Base-by-base conservation (phyloP, 2,797 vertebrate genomes). In the Rhinatrema bivittatum region DNA sequence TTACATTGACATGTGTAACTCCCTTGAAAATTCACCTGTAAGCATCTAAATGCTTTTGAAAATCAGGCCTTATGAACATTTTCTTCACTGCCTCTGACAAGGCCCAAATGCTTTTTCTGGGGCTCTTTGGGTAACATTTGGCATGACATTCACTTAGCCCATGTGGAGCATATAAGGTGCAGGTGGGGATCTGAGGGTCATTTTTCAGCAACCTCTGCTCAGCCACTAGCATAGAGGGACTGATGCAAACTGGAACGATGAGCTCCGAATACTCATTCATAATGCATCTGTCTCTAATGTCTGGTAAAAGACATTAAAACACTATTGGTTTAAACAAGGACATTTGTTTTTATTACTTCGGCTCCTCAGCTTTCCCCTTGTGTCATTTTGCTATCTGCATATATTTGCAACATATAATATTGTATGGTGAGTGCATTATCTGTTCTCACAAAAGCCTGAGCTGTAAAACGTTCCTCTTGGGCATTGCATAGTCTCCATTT, bases 241-340 rank as follows among this genome's bases (percentile, higher is more conserved):
- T n/a, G n/a, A n/a, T n/a, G 7, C 34, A 59, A 52, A 32, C 32
- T 12, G 38, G 28, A 25, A 36, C 30, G 49, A 36, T 30, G n/a
- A n/a, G 32, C 22, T 42, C 33, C 42, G 26, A 40, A 16, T 37
- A 17, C 10, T 44, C 54, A 51, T 47, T 54, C 58, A 57, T 56
- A 65, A 52, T 47, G 29, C 3, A 47, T 50, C 14, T 18, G 26
- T 20, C 9, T 19, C 20, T 34, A 40, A 17, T 26, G 16, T 28
- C 12, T 60, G 24, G 36, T 54, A 49, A 53, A 52, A 54, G 5
- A 29, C n/a, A 37, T 4, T 6, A 15, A 32, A 34, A 31, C 3
- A 32, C 2, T 42, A 35, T 20, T 42, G 34, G 6, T 16, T 34
- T 42, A 45, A 53, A 41, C 36, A 19, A 28, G n/a, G 3, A n/a